These are phyloP conservation scores for Carpatolechia fugitivella DNA, from an alignment of 2,888 invertebrate genomes.

Conservation along the genomic window DNA sequence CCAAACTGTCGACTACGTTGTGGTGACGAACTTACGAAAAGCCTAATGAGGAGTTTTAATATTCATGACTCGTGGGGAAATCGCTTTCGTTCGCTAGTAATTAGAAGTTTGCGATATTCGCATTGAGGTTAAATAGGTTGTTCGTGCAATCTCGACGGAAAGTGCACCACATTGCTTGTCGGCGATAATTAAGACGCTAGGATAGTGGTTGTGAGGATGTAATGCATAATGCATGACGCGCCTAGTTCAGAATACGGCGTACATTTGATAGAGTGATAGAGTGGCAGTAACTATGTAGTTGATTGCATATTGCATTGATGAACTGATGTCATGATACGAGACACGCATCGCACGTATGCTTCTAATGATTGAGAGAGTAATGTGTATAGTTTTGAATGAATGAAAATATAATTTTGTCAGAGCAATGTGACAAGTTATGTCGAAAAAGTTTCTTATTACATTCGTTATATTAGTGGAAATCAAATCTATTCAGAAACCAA, in stretches of 20 bases:
- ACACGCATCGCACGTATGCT: no score
- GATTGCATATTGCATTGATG: not conserved
- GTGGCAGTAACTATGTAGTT: not conserved
- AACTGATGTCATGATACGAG: slow-evolving; percentile 5
- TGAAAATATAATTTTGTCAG: no score
- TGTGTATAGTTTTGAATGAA: no score
- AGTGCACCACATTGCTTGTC: slow-evolving; percentile 26
- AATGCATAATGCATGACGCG: slow-evolving; percentile 52
- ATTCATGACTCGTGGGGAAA: slow-evolving; percentile 65
- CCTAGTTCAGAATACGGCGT: slow-evolving; percentile 27
- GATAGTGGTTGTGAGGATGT: slow-evolving; percentile 26
- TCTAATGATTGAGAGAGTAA: no score
- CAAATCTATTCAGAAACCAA: no score
- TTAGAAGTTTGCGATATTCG: slow-evolving; percentile 36
- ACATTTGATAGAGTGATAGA: slow-evolving; percentile 1
- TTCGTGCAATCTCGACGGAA: slow-evolving; percentile 27
- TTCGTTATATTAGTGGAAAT: no score
- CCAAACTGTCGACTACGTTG: slow-evolving; percentile 33
- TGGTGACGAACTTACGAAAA: slow-evolving; percentile 54
- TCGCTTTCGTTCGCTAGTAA: slow-evolving; percentile 50
- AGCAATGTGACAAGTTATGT: no score
- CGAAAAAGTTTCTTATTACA: no score
- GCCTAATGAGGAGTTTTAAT: slow-evolving; percentile 52
- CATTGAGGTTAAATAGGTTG: slow-evolving; percentile 33
- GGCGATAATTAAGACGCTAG: slow-evolving; percentile 35